These are phyloP conservation scores for Cephus runcator DNA, from an alignment of 2,888 invertebrate genomes.

Conservation along the genomic window DNA sequence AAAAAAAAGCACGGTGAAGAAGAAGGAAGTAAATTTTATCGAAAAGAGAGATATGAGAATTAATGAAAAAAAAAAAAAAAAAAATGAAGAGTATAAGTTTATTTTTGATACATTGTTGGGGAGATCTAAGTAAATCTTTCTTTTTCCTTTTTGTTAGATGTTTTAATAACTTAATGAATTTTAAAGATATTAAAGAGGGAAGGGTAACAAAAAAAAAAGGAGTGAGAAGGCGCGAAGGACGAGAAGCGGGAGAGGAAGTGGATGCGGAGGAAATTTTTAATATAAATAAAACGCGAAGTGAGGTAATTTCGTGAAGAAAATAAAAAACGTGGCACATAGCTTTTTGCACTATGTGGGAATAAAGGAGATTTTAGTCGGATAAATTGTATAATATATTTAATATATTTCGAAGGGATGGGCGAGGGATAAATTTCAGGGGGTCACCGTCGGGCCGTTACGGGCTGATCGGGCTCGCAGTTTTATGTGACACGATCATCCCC, in stretches of 20 bases:
- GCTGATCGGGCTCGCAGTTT: constrained; percentile 56
- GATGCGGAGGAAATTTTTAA: constrained; percentile 47
- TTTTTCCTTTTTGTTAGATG: constrained; percentile 61
- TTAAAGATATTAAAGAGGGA: constrained; percentile 56
- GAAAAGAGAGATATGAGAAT: constrained; percentile 24
- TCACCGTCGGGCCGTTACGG: constrained; percentile 24
- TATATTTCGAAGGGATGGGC: constrained; percentile 54
- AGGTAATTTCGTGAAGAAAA: constrained; percentile 28
- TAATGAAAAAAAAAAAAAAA: constrained; percentile 31
- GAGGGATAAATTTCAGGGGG: neutral
- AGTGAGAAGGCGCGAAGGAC: constrained; percentile 32
- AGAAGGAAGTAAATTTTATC: constrained; percentile 28
- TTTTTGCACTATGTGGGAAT: constrained; percentile 56
- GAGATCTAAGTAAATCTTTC: constrained; percentile 59
- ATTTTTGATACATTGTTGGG: constrained; percentile 66
- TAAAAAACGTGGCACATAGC: constrained; percentile 39
- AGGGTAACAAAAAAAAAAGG: constrained; percentile 22
- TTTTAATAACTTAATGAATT: constrained; percentile 63
- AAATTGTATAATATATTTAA: constrained; percentile 65
- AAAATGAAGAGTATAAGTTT: constrained; percentile 60
- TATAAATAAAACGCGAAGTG: constrained; percentile 39
- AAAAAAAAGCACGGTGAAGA: constrained; percentile 16
- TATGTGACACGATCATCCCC: constrained; percentile 48
- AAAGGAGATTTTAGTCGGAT: constrained; percentile 60
- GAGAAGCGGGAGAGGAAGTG: constrained; percentile 33